phyloP scores from a whole-genome alignment of 2,113 vertebrate genomes.

The Sturnira hondurensis region DNA sequence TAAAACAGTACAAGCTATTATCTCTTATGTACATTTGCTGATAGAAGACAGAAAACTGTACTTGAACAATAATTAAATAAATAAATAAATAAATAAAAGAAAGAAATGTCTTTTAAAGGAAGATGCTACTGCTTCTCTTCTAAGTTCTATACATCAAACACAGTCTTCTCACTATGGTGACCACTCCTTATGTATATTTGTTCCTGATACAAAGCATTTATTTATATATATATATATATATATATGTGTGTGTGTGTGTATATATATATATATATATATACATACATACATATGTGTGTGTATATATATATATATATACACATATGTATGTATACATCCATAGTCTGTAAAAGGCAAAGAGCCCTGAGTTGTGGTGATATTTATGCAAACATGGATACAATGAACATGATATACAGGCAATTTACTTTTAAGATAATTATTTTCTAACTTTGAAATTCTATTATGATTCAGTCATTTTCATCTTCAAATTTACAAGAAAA shows the following conservation, averaged over 20 bases:
- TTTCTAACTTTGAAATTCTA: constrained; percentile 46
- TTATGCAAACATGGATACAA: constrained; percentile 19
- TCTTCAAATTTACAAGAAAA: constrained; percentile 57
- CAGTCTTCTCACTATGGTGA: neutral
- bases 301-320: too few species aligned
- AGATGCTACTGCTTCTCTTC: constrained; percentile 37
- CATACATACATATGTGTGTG: too few species aligned
- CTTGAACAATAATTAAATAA: too few species aligned
- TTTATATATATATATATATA: neutral
- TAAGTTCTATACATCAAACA: constrained; percentile 49
- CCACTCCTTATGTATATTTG: constrained; percentile 2
- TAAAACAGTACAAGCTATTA: constrained; percentile 41
- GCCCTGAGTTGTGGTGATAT: neutral
- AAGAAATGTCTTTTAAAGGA: constrained; percentile 44
- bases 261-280: too few species aligned
- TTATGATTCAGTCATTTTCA: constrained; percentile 1
- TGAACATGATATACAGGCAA: neutral
- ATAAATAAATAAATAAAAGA: too few species aligned
- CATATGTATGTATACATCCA: too few species aligned
- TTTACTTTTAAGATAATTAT: constrained; percentile 36
- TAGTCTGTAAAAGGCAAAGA: constrained; percentile 14
- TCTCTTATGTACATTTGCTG: constrained; percentile 33
- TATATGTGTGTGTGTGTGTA: too few species aligned
- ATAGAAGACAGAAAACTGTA: too few species aligned
- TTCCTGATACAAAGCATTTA: constrained; percentile 62